Evolutionary conservation across 2,113 vertebrate genomes (phyloP).

Genomic region (Fregetta grallaria): DNA sequence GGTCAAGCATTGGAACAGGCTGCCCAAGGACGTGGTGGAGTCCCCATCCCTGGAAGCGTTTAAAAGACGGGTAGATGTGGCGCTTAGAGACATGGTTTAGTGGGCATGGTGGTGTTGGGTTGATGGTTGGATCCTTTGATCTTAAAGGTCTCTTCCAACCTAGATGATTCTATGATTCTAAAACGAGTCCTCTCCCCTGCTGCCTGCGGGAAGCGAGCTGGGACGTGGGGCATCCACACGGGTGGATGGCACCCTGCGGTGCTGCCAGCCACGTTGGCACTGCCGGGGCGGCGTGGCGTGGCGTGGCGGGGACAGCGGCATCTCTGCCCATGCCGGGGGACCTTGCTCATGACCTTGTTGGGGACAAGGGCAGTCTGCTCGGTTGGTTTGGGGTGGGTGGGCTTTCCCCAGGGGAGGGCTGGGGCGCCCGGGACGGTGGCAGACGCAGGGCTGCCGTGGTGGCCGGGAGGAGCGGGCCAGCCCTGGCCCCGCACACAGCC

Average conservation of each 20-base stretch:
- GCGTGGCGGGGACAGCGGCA: background rate
- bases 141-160: too few relatives aligned
- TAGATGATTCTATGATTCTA: too few relatives aligned
- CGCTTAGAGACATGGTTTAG: too few relatives aligned
- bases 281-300: background rate
- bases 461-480: background rate
- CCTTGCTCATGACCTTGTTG: rapidly evolving
- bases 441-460: background rate
- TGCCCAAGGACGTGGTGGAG: too few relatives aligned
- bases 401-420: background rate
- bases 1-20: too few relatives aligned
- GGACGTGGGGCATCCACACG: too few relatives aligned
- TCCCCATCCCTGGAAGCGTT: too few relatives aligned
- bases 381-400: background rate
- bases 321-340: background rate
- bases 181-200: too few relatives aligned
- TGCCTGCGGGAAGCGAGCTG: too few relatives aligned
- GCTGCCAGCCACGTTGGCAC: background rate
- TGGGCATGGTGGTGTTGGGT: too few relatives aligned
- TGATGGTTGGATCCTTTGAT: too few relatives aligned
- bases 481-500: background rate
- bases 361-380: background rate
- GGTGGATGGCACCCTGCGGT: background rate
- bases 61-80: too few relatives aligned
- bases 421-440: background rate